phyloP scores from a whole-genome alignment of 2,113 vertebrate genomes.

The Saimiri boliviensis region DNA sequence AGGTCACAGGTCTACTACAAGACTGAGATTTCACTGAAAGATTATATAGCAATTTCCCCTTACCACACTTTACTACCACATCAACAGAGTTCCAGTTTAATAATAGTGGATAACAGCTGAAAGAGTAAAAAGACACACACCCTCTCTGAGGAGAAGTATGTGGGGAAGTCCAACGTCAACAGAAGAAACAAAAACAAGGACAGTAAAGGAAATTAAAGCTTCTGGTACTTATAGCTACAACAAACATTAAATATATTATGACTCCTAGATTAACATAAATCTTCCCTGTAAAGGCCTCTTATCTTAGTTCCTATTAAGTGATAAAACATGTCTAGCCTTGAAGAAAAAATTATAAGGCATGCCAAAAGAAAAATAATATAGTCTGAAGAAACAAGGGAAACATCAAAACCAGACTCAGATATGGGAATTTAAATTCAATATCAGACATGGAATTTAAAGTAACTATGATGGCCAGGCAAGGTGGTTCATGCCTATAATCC shows the following conservation, averaged over 20 bases:
- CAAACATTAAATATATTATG: not conserved
- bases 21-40: not conserved
- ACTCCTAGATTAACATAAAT: not conserved
- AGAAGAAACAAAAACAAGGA: slow-evolving; percentile 12
- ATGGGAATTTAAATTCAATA: slow-evolving; percentile 18
- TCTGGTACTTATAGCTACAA: slow-evolving; percentile 1
- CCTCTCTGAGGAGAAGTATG: not conserved
- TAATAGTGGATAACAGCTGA: not conserved
- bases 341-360: not conserved
- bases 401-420: slow-evolving; percentile 9
- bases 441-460: slow-evolving; percentile 12
- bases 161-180: not conserved
- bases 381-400: not conserved
- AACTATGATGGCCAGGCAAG: not conserved
- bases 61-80: not conserved
- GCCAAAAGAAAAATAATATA: not conserved
- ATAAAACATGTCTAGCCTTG: not conserved
- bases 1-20: slow-evolving; percentile 17
- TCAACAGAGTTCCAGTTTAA: not conserved
- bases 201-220: not conserved
- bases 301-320: not conserved
- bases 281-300: not conserved
- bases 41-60: slow-evolving; percentile 4
- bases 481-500: too few species aligned
- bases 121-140: not conserved